Percentiles rank a stretch among this genome's conserved stretches.
Evolutionary conservation across 1,140 invertebrate species (phyloP).

Genomic region (Drosophila arawakana): DNA sequence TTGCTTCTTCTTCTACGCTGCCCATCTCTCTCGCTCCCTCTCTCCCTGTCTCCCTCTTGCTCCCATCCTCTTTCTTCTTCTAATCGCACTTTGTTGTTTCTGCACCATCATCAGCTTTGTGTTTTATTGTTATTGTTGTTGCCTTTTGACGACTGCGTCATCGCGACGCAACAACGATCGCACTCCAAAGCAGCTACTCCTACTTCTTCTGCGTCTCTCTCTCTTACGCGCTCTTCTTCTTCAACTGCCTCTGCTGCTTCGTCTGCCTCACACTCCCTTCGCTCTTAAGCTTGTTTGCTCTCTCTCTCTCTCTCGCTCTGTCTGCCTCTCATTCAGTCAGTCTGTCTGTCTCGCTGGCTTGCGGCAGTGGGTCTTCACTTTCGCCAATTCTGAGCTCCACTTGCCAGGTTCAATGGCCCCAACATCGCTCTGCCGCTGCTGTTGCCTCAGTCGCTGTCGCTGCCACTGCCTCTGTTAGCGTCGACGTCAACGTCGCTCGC

Average conservation of each 20-base stretch:
- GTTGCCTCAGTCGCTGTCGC: conserved; percentile 18
- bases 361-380: conserved; percentile 82
- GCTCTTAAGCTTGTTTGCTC: conserved; percentile 7
- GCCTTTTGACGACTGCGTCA: conserved; percentile 71
- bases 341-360: conserved; percentile 46
- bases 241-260: conserved; percentile 5
- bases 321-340: background rate
- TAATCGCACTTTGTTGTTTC: conserved; percentile 73
- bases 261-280: conserved; percentile 13
- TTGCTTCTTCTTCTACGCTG: background rate
- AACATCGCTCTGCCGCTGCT: conserved; percentile 30
- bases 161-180: conserved; percentile 41
- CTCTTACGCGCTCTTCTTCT: background rate
- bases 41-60: background rate
- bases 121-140: conserved; percentile 65
- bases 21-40: conserved; percentile 6
- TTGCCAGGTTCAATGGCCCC: conserved; percentile 76
- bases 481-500: conserved; percentile 32
- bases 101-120: conserved; percentile 70
- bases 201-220: conserved; percentile 16
- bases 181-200: conserved; percentile 16
- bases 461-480: conserved; percentile 6
- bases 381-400: conserved; percentile 81
- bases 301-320: conserved; percentile 11
- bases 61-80: conserved; percentile 25